A percentile compares a stretch with the other conserved stretches of the same genome.
These are phyloP conservation scores for Pseudorasbora parva DNA, from an alignment of 2,113 vertebrate species.

Conservation along the genomic window DNA sequence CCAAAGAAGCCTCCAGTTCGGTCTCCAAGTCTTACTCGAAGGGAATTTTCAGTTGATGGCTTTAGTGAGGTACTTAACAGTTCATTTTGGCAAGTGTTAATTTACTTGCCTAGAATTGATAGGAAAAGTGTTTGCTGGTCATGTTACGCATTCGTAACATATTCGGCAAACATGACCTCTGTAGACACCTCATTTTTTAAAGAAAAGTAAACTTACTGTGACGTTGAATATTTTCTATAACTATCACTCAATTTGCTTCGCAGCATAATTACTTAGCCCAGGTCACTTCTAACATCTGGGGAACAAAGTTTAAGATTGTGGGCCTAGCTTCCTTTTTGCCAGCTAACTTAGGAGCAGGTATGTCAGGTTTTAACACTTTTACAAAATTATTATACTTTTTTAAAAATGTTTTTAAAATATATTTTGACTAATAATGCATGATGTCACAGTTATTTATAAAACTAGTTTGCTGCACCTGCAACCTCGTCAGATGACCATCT, in stretches of 20 bases:
- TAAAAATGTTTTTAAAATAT: not conserved
- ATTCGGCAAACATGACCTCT: not conserved
- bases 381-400: not conserved
- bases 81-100: not conserved
- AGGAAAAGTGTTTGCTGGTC: not conserved
- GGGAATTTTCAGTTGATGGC: conserved; percentile 95
- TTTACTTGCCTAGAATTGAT: conserved; percentile 8
- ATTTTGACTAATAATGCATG: conserved; percentile 5
- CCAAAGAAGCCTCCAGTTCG: conserved; percentile 91
- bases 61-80: conserved; percentile 85
- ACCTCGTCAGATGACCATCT: conserved; percentile 98
- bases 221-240: not conserved
- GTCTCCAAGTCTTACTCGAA: conserved; percentile 89
- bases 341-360: conserved; percentile 98
- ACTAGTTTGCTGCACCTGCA: conserved; percentile 98
- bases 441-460: conserved; percentile 93
- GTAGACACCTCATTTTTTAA: not conserved
- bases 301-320: conserved; percentile 99
- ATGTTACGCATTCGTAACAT: not conserved
- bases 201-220: not conserved
- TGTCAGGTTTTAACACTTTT: conserved; percentile 25
- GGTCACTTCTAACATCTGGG: conserved; percentile 99
- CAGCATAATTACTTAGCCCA: conserved; percentile 99
- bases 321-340: conserved; percentile 97
- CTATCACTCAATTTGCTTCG: conserved; percentile 50